These are phyloP conservation scores for Drosophila incognita DNA, from an alignment of 2,888 invertebrate species.

Conservation along the genomic window DNA sequence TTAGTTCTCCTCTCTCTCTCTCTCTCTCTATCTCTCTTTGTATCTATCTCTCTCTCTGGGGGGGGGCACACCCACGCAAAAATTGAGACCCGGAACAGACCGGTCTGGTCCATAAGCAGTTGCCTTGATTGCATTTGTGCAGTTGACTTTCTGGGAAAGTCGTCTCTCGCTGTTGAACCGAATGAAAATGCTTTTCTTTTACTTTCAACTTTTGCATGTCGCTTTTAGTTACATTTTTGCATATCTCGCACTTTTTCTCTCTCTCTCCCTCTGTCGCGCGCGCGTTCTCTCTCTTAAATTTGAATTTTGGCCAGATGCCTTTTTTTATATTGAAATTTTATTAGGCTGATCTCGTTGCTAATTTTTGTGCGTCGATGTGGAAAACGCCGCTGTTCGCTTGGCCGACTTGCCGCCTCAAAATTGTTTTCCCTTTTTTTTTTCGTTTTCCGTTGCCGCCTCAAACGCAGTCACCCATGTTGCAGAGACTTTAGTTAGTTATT, in stretches of 20 bases:
- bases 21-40: background rate
- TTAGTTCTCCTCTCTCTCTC: background rate
- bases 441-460: constrained; percentile 39
- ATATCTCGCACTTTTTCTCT: constrained; percentile 26
- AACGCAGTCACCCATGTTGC: constrained; percentile 71
- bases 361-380: constrained; percentile 77
- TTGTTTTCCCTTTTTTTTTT: constrained; percentile 73
- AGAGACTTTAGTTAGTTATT: constrained; percentile 51
- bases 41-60: background rate
- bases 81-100: constrained; percentile 26
- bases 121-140: constrained; percentile 50
- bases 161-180: constrained; percentile 34
- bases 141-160: constrained; percentile 70
- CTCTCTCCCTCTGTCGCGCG: constrained; percentile 26
- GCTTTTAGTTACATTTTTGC: constrained; percentile 39
- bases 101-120: constrained; percentile 44
- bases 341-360: constrained; percentile 74
- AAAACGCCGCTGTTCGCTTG: constrained; percentile 72
- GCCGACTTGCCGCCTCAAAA: constrained; percentile 54
- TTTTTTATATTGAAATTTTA: constrained; percentile 57
- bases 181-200: constrained; percentile 74
- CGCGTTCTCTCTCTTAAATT: constrained; percentile 44
- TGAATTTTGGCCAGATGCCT: constrained; percentile 43
- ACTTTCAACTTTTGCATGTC: constrained; percentile 80
- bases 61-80: constrained; percentile 67